Base-by-base conservation (phyloP, 2,888 invertebrate genomes). In the Megamerina dolium region DNA sequence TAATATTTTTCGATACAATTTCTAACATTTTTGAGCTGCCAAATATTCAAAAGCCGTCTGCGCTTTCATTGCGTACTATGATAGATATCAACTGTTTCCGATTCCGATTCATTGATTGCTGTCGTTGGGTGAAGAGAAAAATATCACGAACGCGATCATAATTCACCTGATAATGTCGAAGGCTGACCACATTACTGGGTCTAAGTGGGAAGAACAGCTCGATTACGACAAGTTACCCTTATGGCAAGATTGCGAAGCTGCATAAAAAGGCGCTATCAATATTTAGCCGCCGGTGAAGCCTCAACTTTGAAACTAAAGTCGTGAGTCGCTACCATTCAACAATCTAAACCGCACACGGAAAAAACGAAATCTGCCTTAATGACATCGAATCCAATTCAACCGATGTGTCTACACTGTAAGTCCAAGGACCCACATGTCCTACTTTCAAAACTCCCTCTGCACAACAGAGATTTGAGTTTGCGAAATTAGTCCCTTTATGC, bases 1-100 rank as follows among this genome's bases (percentile, higher is more conserved):
- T 48, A 4, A 51, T 53, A 43, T 49, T 49, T 46, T 50, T 37
- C 14, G 45, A 53, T 18, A 51, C 41, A 21, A 43, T 49, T 20
- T 35, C 45, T 8, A 45, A 40, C 26, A 41, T 50, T 17, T 50
- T 51, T 29, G 44, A 52, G 34, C 32, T 51, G 9, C 45, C 49
- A 19, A 46, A 41, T n/a, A 50, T 50, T 9, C 8, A 23, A 2
- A 50, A 47, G 34, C 43, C 48, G 20, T 52, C 49, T 9, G 38
- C 50, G 16, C 38, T 37, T 33, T 44, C 48, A 17, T 45, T 50
- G 33, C 43, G 48, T n/a, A 41, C 35, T 21, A 48, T 49, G 45
- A 49, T 52, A n/a, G 47, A 52, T 27, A 13, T 52, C 48, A 13
- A 47, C 45, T 2, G 34, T 48, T 12, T 48, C 39, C 23, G 44